phyloP scores from a whole-genome alignment of 2,797 vertebrate species.

The Sebastes flavidus region DNA sequence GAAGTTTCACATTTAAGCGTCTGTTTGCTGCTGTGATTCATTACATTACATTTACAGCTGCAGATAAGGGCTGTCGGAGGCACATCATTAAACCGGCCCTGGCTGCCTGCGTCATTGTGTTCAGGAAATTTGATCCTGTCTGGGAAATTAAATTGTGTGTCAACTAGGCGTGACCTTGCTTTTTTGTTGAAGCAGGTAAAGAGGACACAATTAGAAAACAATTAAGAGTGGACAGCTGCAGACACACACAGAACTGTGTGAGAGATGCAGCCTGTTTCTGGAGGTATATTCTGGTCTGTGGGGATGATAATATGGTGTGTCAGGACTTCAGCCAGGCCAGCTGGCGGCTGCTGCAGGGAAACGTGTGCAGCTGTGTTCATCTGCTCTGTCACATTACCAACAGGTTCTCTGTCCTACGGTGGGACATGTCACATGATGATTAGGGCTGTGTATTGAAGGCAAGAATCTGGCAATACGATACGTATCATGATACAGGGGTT shows the following conservation, averaged over 20 bases:
- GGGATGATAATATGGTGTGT: conserved; percentile 25
- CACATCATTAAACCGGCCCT: background rate
- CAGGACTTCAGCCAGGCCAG: background rate
- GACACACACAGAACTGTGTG: background rate
- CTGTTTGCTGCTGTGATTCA: background rate
- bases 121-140: conserved; percentile 32
- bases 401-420: background rate
- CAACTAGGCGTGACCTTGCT: background rate
- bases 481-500: too few species aligned
- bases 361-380: conserved; percentile 25
- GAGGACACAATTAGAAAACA: background rate
- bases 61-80: background rate
- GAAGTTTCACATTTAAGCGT: background rate
- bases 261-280: background rate
- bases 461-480: too few species aligned
- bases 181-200: background rate
- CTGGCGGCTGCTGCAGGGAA: conserved; percentile 7
- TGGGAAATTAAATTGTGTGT: conserved; percentile 23
- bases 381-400: conserved; percentile 8
- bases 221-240: conserved; percentile 4
- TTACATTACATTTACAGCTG: background rate
- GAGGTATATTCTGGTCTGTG: background rate
- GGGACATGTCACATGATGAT: background rate
- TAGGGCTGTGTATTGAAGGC: too few species aligned
- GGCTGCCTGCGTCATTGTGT: background rate